A percentile compares a stretch with the other conserved stretches of the same genome.
Evolutionary conservation across 1,140 invertebrate species (phyloP).

Genomic region (Drosophila varians): DNA sequence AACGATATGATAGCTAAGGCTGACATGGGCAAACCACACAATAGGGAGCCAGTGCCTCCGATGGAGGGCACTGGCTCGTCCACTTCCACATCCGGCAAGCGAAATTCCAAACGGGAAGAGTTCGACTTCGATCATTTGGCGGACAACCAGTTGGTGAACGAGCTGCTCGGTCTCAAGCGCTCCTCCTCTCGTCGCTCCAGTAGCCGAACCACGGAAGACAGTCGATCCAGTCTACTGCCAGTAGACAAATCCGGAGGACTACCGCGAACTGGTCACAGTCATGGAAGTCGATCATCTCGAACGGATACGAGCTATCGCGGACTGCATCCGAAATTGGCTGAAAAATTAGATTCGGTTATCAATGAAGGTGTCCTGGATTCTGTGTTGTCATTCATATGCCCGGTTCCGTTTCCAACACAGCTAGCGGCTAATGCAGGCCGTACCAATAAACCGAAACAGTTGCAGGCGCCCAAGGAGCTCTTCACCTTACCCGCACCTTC

Average conservation of each 20-base stretch:
- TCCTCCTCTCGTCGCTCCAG: slow-evolving; percentile 7
- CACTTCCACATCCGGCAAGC: slow-evolving; percentile 21
- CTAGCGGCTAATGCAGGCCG: slow-evolving; percentile 4
- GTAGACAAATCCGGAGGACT: slow-evolving; percentile 15
- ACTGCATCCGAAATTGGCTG: slow-evolving; percentile 69
- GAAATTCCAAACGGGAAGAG: slow-evolving; percentile 55
- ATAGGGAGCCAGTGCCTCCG: slow-evolving; percentile 60
- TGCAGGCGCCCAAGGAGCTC: slow-evolving; percentile 23
- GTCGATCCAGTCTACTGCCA: slow-evolving; percentile 21
- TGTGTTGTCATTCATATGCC: slow-evolving; percentile 88
- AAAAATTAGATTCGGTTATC: slow-evolving; percentile 85
- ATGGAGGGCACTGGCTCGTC: slow-evolving; percentile 28
- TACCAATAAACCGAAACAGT: slow-evolving; percentile 20
- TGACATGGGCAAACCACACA: slow-evolving; percentile 57
- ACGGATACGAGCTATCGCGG: slow-evolving; percentile 44
- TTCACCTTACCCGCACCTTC: slow-evolving; percentile 14
- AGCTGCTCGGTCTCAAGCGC: slow-evolving; percentile 50
- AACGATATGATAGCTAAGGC: slow-evolving; percentile 79
- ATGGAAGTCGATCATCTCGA: slow-evolving; percentile 21
- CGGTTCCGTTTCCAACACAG: slow-evolving; percentile 51
- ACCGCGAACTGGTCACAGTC: slow-evolving; percentile 35
- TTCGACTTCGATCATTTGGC: slow-evolving; percentile 71
- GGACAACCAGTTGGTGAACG: slow-evolving; percentile 65
- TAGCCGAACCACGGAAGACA: slow-evolving; percentile 21
- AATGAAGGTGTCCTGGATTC: slow-evolving; percentile 92